These are phyloP conservation scores for Hydropotes inermis DNA, from an alignment of 2,113 vertebrate species.

Conservation along the genomic window DNA sequence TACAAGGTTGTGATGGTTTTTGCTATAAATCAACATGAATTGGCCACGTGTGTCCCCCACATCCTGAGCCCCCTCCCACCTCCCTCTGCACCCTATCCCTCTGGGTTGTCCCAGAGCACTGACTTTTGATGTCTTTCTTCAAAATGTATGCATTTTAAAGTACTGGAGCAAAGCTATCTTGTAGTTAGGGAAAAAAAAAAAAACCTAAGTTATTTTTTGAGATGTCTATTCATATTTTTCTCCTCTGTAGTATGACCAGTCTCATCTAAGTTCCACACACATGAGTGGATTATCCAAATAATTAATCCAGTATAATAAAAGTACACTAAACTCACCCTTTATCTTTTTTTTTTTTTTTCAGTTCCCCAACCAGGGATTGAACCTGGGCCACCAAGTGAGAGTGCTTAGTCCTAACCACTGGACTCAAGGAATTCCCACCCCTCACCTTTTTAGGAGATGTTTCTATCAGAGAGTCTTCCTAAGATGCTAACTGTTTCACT, in stretches of 20 bases:
- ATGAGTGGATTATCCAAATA: not conserved
- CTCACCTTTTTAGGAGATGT: not conserved
- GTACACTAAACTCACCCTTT: not conserved
- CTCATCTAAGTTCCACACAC: not conserved
- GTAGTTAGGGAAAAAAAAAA: not conserved
- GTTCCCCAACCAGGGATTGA: not conserved
- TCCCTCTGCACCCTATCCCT: not conserved
- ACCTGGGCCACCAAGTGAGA: not conserved
- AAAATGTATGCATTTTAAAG: not conserved
- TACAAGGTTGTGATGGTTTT: not conserved
- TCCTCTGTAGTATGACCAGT: not conserved
- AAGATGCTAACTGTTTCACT: not conserved
- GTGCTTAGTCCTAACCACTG: not conserved
- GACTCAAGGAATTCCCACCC: not conserved
- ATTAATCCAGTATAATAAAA: not conserved
- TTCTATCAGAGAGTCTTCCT: not conserved
- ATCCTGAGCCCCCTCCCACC: not conserved
- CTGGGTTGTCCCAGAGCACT: not conserved
- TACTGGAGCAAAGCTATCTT: not conserved
- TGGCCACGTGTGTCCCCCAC: fast-evolving
- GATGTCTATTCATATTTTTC: not conserved
- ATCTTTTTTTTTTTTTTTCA: not conserved
- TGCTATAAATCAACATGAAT: not conserved
- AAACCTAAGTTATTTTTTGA: not conserved
- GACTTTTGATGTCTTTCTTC: not conserved